A percentile compares a stretch with the other conserved stretches of the same genome.
Evolutionary conservation across 2,888 invertebrate species (phyloP).

Genomic region (Horisme vitalbata): DNA sequence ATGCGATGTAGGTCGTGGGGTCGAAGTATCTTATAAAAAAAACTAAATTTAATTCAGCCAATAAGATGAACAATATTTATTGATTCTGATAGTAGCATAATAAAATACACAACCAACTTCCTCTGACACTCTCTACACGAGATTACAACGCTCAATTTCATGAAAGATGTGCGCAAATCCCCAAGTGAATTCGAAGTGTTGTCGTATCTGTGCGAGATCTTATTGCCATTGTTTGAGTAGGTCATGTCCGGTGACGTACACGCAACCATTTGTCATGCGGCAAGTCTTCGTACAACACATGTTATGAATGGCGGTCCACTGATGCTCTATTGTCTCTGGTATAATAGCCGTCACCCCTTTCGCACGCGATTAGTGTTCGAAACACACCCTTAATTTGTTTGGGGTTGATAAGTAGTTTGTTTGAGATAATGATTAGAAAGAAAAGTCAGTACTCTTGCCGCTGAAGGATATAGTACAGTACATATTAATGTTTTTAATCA

Average conservation of each 20-base stretch:
- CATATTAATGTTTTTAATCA: too few relatives aligned
- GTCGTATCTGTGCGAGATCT: constrained; percentile 14
- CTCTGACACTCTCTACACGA: too few relatives aligned
- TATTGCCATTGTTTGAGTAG: constrained; percentile 45
- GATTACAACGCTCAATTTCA: background rate
- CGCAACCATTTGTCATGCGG: constrained; percentile 60
- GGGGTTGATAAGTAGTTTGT: constrained; percentile 22
- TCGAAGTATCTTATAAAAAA: too few relatives aligned
- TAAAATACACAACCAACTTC: too few relatives aligned
- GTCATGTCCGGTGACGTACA: constrained; percentile 50
- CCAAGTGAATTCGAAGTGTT: constrained; percentile 5
- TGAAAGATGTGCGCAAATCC: background rate
- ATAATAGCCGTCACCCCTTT: constrained; percentile 48
- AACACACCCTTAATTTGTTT: constrained; percentile 40
- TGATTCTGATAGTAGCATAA: too few relatives aligned
- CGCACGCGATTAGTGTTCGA: constrained; percentile 44
- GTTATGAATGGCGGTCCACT: constrained; percentile 51
- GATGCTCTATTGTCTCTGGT: constrained; percentile 52
- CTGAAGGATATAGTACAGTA: too few relatives aligned
- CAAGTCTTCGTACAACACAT: constrained; percentile 41
- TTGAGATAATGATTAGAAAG: background rate
- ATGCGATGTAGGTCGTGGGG: too few relatives aligned
- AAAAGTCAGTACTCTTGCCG: background rate
- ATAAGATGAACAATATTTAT: too few relatives aligned
- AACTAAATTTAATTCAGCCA: too few relatives aligned